phyloP scores from a whole-genome alignment of 2,888 invertebrate species.

The Sesia bembeciformis region DNA sequence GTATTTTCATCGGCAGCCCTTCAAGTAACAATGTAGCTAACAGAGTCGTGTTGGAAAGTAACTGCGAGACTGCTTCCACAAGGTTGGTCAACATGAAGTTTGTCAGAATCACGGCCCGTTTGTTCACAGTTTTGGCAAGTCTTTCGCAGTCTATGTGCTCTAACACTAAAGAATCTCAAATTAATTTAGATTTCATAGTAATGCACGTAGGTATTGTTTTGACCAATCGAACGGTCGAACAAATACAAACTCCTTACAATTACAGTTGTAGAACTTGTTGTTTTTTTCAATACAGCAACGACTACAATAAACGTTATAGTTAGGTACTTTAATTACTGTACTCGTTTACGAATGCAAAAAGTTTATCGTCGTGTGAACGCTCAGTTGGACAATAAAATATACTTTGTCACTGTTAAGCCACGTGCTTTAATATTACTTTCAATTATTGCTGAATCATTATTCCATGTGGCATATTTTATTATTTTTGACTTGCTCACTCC shows the following conservation, averaged over 20 bases:
- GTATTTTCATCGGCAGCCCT: conserved; percentile 80
- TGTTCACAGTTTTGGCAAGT: conserved; percentile 76
- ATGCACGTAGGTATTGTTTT: background rate
- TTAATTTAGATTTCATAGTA: background rate
- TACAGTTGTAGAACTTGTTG: background rate
- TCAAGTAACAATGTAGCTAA: conserved; percentile 79
- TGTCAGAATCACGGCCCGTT: conserved; percentile 78
- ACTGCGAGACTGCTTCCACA: conserved; percentile 77
- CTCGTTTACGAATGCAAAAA: too few species aligned
- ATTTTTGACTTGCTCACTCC: too few species aligned
- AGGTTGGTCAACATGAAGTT: conserved; percentile 80
- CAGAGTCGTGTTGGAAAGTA: conserved; percentile 76
- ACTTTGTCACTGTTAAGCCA: too few species aligned
- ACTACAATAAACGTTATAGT: background rate
- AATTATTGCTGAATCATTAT: too few species aligned
- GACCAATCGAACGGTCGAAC: too few species aligned
- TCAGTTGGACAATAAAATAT: too few species aligned
- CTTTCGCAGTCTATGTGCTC: conserved; percentile 73
- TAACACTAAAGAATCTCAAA: conserved; percentile 30
- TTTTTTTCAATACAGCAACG: background rate
- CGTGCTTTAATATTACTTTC: too few species aligned
- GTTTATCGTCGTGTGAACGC: too few species aligned
- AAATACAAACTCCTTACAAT: background rate
- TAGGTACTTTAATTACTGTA: too few species aligned
- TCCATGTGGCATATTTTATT: too few species aligned